A percentile compares a stretch with the other conserved stretches of the same genome.
phyloP scores from a whole-genome alignment of 2,113 vertebrate species.

The Leptodactylus fuscus region DNA sequence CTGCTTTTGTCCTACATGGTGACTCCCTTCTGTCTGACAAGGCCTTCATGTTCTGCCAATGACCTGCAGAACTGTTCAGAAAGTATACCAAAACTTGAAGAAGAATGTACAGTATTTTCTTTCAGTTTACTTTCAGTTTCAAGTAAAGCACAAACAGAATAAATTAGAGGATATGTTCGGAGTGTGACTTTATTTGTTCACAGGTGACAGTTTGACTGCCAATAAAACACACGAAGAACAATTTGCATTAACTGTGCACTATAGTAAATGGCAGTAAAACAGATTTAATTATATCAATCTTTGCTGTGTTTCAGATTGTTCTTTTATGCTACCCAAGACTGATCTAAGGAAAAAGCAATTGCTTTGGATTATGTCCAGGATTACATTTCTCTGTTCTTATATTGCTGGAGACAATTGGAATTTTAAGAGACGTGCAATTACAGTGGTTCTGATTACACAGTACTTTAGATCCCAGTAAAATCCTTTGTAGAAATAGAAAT shows the following conservation, averaged over 20 bases:
- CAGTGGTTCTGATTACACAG: slow-evolving; percentile 65
- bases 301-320: slow-evolving; percentile 46
- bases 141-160: slow-evolving; percentile 19
- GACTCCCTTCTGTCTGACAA: no score
- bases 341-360: slow-evolving; percentile 67
- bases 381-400: slow-evolving; percentile 66
- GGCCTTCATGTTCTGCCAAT: no score
- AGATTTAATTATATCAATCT: slow-evolving; percentile 60
- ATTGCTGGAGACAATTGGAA: slow-evolving; percentile 65
- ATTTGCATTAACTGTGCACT: slow-evolving; percentile 51
- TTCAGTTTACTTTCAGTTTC: slow-evolving; percentile 18
- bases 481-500: slow-evolving; percentile 62
- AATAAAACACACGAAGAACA: slow-evolving; percentile 37
- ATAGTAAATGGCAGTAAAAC: slow-evolving; percentile 57
- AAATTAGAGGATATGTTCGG: not conserved
- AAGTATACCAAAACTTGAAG: not conserved
- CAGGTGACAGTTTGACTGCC: slow-evolving; percentile 46
- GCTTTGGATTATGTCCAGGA: slow-evolving; percentile 66
- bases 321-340: slow-evolving; percentile 63
- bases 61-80: no score
- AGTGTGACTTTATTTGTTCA: slow-evolving; percentile 38
- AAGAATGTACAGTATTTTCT: not conserved
- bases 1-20: no score
- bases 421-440: slow-evolving; percentile 64
- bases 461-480: slow-evolving; percentile 64